Base-by-base conservation (phyloP, 2,797 vertebrate species). In the Echeneis naucrates region DNA sequence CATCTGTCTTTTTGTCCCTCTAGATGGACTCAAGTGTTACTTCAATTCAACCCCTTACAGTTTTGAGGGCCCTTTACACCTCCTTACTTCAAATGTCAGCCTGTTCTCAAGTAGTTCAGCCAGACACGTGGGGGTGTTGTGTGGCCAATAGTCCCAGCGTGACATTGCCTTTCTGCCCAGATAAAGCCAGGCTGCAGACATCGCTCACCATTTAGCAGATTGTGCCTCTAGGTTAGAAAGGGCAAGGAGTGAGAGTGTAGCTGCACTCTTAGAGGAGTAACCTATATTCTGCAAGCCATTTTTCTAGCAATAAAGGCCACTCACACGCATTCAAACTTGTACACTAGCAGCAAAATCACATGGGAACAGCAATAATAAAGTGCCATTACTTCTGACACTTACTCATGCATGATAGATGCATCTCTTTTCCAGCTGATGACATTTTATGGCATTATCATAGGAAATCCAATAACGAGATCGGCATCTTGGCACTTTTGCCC, bases 381-480 rank as follows among this genome's bases (percentile, higher is more conserved):
- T 80, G 77, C 78, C 87, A 93, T 93, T 89, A 91, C 82, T 81
- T 84, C 60, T 92, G 90, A 90, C 91, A 89, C 83, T 77, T 74
- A 84, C 77, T 75, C 42, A 60, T 75, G 44, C 74, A 77, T 93
- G 93, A 94, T 91, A 88, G 90, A 94, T 93, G 90, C 71, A 38
- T 80, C 81, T 90, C 81, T 91, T 89, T 91, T 72, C 81, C 65
- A 75, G 68, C 79, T 87, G 87, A 90, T 89, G 89, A 92, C 90
- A 91, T 92, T 92, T 92, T 88, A 92, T 84, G 71, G 87, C 86
- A 90, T 92, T 92, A 91, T 93, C 90, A 90, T 88, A 85, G 79
- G 87, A 92, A 93, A 94, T 94, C 91, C 93, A 93, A 94, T 94
- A 94, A 92, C 56, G 60, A 89, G 88, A 92, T 92, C 77, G 55